Conservation (phyloP, 2,797 vertebrate genomes). For the Telmatherina bonti region DNA sequence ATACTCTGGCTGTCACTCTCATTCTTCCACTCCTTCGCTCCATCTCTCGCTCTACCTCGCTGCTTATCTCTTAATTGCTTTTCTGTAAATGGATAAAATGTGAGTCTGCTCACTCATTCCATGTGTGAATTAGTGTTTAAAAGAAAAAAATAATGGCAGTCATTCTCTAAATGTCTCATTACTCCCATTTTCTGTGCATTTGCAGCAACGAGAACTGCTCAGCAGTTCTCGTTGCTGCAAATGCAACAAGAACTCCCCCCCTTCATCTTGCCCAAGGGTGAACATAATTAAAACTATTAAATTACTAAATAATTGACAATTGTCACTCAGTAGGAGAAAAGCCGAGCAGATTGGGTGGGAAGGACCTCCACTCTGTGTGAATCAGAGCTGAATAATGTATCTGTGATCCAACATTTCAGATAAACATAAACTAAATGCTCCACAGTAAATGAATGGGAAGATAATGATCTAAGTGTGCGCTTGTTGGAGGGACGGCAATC, state of each 20-base stretch:
- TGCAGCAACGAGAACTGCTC: slow-evolving; percentile 47
- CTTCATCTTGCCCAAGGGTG: slow-evolving; percentile 46
- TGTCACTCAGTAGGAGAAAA: slow-evolving; percentile 41
- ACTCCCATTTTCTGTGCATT: slow-evolving; percentile 58
- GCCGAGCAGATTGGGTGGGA: slow-evolving; percentile 10
- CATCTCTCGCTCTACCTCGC: slow-evolving; percentile 43
- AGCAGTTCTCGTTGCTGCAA: too few relatives aligned
- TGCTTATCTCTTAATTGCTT: slow-evolving; percentile 71
- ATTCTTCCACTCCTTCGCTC: slow-evolving; percentile 11
- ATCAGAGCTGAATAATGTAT: slow-evolving; percentile 4
- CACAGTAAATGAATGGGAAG: neutral
- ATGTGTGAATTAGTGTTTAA: slow-evolving; percentile 29
- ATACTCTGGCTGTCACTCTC: slow-evolving; percentile 13
- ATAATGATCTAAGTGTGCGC: neutral
- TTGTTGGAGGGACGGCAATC: too few relatives aligned
- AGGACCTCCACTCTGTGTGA: slow-evolving; percentile 4
- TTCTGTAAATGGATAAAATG: slow-evolving; percentile 64
- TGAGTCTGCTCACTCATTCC: slow-evolving; percentile 8
- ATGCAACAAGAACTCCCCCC: too few relatives aligned
- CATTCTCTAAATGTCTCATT: slow-evolving; percentile 70
- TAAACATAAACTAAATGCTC: neutral
- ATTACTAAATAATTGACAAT: slow-evolving; percentile 55
- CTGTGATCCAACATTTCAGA: neutral
- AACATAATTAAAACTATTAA: slow-evolving; percentile 62
- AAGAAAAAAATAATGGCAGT: slow-evolving; percentile 42